Evolutionary conservation across 2,888 invertebrate species (phyloP).

Genomic region (Catotricha subobsoleta): DNA sequence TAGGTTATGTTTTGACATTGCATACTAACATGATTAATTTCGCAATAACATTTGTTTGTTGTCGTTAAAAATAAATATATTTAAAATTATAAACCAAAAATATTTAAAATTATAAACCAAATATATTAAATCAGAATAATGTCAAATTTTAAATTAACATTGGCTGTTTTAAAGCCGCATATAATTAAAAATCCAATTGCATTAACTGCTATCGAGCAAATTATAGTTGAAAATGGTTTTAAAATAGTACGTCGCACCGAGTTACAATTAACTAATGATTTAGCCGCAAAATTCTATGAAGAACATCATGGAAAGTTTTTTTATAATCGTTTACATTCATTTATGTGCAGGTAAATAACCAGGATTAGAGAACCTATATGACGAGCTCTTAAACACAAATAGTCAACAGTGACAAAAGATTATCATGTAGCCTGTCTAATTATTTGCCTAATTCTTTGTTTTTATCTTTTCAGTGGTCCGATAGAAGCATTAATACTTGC

Average conservation of each 20-base stretch:
- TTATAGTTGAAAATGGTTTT: constrained; percentile 50
- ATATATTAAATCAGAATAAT: too few relatives aligned
- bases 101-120: too few relatives aligned
- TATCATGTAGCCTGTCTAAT: background rate
- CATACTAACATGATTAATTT: too few relatives aligned
- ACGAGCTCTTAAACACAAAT: constrained; percentile 4
- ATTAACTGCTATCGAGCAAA: constrained; percentile 44
- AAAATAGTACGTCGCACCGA: constrained; percentile 51
- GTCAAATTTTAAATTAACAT: constrained; percentile 40
- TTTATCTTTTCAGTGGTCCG: constrained; percentile 77
- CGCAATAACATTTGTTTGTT: too few relatives aligned
- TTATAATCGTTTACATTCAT: constrained; percentile 59
- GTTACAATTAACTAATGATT: constrained; percentile 37
- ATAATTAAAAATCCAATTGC: constrained; percentile 58
- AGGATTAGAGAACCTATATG: constrained; percentile 7
- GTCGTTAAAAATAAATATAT: too few relatives aligned
- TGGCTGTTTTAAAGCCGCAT: constrained; percentile 79
- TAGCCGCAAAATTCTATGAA: constrained; percentile 58
- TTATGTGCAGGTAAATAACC: constrained; percentile 53
- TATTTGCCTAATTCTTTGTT: constrained; percentile 6
- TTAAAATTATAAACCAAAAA: too few relatives aligned
- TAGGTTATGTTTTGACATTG: too few relatives aligned
- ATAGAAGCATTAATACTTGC: constrained; percentile 64
- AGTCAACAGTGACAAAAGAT: too few relatives aligned
- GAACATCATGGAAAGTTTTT: constrained; percentile 74